Evolutionary conservation across 2,797 vertebrate genomes (phyloP), one percentile per base, ranked within the genome.

Genomic region (Clarias laeviceps): DNA sequence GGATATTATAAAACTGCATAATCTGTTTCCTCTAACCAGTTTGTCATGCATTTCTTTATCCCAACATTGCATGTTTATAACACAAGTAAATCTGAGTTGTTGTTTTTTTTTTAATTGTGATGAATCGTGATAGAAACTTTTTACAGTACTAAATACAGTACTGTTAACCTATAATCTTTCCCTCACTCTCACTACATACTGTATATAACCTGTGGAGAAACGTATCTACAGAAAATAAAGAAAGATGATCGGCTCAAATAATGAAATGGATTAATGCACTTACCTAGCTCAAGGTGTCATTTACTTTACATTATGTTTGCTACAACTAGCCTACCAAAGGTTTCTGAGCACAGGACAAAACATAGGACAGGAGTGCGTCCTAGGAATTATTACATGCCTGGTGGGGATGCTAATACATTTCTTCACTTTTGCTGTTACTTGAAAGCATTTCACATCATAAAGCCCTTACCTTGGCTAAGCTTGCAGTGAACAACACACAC

Each of bases 401-500:
- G 24, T 64, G 7, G 7, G 24, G 6, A 11, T 5, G 8, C 2
- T 15, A n/a, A 61, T 64, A 45, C 9, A 18, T 80, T 27, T 62
- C 34, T 17, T 2, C 20, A 59, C 29, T 27, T 24, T 29, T 57
- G 20, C 11, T 83, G 2, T 34, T 24, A 40, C 50, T 45, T 29
- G 7, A 15, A 50, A 29, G 15, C 20, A 27, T 65, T 80, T 65
- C 27, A 29, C 27, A 29, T 1, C 9, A 62, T 37, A 17, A 32
- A 4, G 32, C 45, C 94, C 27, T 92, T 91, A 99, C 98, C 97
- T 99, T 99, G 89, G 98, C 97, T 87, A 99, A 95, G 89, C 98
- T 99, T 29, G 98, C 98, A 0, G 98, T 99, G 96, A 99, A 99
- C 83, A 99, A 94, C 85, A 99, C 97, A 0, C 98, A 99, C 91